A percentile compares a stretch with the other conserved stretches of the same genome.
Evolutionary conservation across 1,140 invertebrate species (phyloP).

Genomic region (Aradophagus sp.): DNA sequence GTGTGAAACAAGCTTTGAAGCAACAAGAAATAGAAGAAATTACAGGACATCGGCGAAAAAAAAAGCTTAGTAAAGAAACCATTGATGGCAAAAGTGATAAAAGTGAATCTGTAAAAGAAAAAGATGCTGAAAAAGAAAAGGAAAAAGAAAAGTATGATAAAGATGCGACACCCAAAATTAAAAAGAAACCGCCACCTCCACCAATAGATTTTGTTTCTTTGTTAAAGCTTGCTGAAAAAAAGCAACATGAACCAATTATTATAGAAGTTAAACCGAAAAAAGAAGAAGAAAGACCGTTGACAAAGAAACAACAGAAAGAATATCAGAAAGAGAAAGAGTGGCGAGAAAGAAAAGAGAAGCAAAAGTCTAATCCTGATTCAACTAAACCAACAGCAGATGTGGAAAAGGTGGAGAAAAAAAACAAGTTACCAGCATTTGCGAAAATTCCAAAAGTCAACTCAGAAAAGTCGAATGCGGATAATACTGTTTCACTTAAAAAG

Average conservation of each 20-base stretch:
- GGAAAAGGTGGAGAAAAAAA: constrained; percentile 11
- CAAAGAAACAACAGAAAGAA: constrained; percentile 82
- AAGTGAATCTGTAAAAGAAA: constrained; percentile 49
- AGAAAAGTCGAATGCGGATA: constrained; percentile 20
- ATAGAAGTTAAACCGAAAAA: constrained; percentile 78
- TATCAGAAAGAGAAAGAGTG: constrained; percentile 77
- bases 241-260: constrained; percentile 85
- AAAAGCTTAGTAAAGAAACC: constrained; percentile 69
- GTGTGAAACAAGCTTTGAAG: constrained; percentile 84
- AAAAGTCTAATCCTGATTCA: constrained; percentile 49
- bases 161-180: constrained; percentile 77
- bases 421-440: constrained; percentile 46
- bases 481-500: constrained; percentile 24
- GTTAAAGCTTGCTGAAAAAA: constrained; percentile 86
- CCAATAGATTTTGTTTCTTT: constrained; percentile 84
- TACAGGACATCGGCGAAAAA: constrained; percentile 80
- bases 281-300: constrained; percentile 83
- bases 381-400: constrained; percentile 6
- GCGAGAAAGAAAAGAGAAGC: constrained; percentile 74
- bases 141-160: constrained; percentile 57
- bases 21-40: constrained; percentile 83
- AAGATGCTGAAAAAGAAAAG: constrained; percentile 58
- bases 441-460: constrained; percentile 75
- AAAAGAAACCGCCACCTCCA: constrained; percentile 78
- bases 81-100: constrained; percentile 35